phyloP scores from a whole-genome alignment of 2,888 invertebrate species.

The Octodonta nipae region DNA sequence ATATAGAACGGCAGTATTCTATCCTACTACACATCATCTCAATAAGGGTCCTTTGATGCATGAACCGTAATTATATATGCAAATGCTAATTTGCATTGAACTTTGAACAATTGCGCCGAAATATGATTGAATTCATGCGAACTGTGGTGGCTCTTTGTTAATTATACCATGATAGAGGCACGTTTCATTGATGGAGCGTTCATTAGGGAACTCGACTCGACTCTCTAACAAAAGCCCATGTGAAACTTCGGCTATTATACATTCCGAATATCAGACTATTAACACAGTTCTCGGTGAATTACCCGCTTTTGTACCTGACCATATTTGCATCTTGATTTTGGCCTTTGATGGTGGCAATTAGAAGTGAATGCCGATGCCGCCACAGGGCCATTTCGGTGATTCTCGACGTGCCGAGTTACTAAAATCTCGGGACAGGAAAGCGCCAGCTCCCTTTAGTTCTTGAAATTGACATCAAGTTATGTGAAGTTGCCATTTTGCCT shows the following conservation, averaged over 20 bases:
- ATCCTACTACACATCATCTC: no score
- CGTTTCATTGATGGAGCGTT: conserved; percentile 17
- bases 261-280: conserved; percentile 11
- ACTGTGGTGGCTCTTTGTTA: conserved; percentile 28
- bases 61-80: conserved; percentile 33
- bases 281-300: conserved; percentile 9
- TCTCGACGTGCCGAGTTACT: no score
- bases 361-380: no score
- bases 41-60: conserved; percentile 20
- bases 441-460: no score
- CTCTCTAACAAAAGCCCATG: conserved; percentile 16
- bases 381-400: no score
- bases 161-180: conserved; percentile 23
- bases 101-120: conserved; percentile 32
- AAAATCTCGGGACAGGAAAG: no score
- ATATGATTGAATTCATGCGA: conserved; percentile 25
- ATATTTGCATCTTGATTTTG: conserved; percentile 13
- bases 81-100: conserved; percentile 34
- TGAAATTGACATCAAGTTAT: no score
- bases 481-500: no score
- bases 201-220: conserved; percentile 13
- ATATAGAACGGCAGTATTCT: no score
- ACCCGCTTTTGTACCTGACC: conserved; percentile 12
- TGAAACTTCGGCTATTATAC: conserved; percentile 17
- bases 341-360: conserved; percentile 9